Evolutionary conservation across 2,113 vertebrate species (phyloP).

Genomic region (Rhodinocichla rosea): DNA sequence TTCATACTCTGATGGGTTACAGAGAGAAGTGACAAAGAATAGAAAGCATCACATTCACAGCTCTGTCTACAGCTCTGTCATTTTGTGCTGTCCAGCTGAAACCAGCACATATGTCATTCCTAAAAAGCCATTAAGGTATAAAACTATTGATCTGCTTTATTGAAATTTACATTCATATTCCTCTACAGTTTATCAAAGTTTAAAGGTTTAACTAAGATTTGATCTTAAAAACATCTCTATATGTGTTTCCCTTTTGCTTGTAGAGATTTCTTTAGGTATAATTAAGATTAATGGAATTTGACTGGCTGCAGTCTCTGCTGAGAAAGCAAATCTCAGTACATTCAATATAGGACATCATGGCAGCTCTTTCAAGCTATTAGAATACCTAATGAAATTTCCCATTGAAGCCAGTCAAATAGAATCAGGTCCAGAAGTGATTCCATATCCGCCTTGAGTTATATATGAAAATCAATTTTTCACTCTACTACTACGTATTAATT

Average conservation of each 20-base stretch:
- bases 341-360: background rate
- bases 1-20: background rate
- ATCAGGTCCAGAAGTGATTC: slow-evolving; percentile 3
- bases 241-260: background rate
- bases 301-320: background rate
- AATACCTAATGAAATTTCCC: slow-evolving; percentile 20
- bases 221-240: background rate
- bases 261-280: background rate
- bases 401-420: background rate
- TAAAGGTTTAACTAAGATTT: background rate
- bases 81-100: background rate
- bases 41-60: background rate
- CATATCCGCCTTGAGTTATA: background rate
- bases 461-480: slow-evolving; percentile 4
- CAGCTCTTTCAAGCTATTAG: slow-evolving; percentile 6
- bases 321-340: background rate
- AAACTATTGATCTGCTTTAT: background rate
- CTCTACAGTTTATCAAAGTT: background rate
- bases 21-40: background rate
- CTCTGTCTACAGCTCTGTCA: background rate
- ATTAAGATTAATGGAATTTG: background rate
- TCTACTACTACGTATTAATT: background rate
- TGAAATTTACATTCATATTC: background rate
- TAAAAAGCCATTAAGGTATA: background rate
- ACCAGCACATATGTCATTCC: background rate